phyloP scores from a whole-genome alignment of 2,888 invertebrate genomes.

The Electrophaes corylata region DNA sequence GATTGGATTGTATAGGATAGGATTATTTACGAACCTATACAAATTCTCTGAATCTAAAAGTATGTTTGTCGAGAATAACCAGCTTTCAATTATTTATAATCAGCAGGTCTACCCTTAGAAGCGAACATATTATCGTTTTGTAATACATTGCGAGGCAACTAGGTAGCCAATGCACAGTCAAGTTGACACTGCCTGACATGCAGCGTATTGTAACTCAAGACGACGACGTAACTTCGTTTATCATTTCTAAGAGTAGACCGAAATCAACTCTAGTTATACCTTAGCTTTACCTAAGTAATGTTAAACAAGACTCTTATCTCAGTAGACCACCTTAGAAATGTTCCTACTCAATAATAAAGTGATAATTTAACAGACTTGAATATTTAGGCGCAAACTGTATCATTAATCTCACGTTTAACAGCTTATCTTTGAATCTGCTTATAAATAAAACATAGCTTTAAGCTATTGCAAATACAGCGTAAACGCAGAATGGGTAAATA shows the following conservation, averaged over 20 bases:
- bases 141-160: no score
- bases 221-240: no score
- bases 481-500: conserved; percentile 5
- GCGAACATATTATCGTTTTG: no score
- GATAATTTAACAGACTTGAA: conserved; percentile 12
- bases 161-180: no score
- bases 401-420: conserved; percentile 24
- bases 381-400: conserved; percentile 14
- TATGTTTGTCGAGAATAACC: background rate
- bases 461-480: conserved; percentile 17
- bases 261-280: no score
- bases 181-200: no score
- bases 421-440: conserved; percentile 17
- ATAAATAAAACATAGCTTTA: conserved; percentile 22
- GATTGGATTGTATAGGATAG: no score
- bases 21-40: background rate
- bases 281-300: background rate
- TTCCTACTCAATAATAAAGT: conserved; percentile 14
- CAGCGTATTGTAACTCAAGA: no score
- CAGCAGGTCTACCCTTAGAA: no score
- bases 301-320: conserved; percentile 1
- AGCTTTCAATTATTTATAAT: background rate
- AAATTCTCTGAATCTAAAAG: background rate
- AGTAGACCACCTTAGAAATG: conserved; percentile 10
- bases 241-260: no score